phyloP scores from a whole-genome alignment of 2,797 vertebrate species.

The Harpagifer antarcticus region DNA sequence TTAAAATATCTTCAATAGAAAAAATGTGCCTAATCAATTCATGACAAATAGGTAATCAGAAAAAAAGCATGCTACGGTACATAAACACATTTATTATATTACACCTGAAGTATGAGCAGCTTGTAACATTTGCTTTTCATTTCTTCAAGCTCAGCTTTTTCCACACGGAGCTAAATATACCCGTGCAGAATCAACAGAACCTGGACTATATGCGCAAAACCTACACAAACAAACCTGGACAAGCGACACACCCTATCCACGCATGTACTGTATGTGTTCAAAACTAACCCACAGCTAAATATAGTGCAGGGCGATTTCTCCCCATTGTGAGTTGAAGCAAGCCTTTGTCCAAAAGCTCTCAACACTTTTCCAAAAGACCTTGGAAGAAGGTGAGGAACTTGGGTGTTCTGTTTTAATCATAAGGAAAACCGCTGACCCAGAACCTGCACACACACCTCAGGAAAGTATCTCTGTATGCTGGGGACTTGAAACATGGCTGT shows the following conservation, averaged over 20 bases:
- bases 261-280: constrained; percentile 31
- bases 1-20: too few species aligned
- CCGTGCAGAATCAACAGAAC: constrained; percentile 54
- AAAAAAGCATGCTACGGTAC: too few species aligned
- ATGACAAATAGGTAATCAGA: too few species aligned
- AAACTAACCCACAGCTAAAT: constrained; percentile 65
- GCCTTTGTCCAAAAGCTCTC: constrained; percentile 54
- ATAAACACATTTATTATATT: too few species aligned
- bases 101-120: neutral
- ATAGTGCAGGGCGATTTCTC: constrained; percentile 37
- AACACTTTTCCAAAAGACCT: constrained; percentile 60
- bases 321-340: constrained; percentile 64
- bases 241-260: constrained; percentile 18
- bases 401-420: constrained; percentile 40
- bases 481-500: neutral
- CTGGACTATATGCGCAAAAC: constrained; percentile 50
- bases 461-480: neutral
- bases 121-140: constrained; percentile 28
- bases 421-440: constrained; percentile 21
- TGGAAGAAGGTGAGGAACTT: constrained; percentile 35
- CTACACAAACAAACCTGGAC: constrained; percentile 52
- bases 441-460: constrained; percentile 2
- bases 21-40: too few species aligned
- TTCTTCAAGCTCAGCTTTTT: constrained; percentile 16
- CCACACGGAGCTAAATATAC: constrained; percentile 52